Evolutionary conservation across 2,888 invertebrate genomes (phyloP).

Genomic region (Elysia crispata): DNA sequence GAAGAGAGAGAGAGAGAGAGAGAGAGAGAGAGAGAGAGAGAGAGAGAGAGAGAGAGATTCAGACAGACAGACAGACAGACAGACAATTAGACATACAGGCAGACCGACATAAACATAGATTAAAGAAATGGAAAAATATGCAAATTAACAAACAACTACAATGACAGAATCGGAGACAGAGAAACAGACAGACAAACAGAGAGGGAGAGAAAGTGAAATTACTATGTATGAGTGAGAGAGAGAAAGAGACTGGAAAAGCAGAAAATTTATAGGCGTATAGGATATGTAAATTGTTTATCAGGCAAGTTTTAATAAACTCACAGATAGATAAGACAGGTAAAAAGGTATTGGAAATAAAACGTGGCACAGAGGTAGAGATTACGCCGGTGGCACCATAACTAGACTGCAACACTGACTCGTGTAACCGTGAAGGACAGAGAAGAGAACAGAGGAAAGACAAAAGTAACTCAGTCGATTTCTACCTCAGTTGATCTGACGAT

Average conservation of each 20-base stretch:
- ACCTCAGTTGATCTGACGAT: too few species aligned
- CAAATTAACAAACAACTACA: slow-evolving; percentile 46
- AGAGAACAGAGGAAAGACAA: too few species aligned
- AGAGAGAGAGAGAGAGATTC: slow-evolving; percentile 24
- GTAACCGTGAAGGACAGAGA: too few species aligned
- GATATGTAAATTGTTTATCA: too few species aligned
- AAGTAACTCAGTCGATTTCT: too few species aligned
- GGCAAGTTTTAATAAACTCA: too few species aligned
- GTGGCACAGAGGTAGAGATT: too few species aligned
- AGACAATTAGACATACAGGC: neutral
- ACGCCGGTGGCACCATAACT: too few species aligned
- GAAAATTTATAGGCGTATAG: neutral
- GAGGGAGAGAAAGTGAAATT: neutral
- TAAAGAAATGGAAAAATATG: slow-evolving; percentile 2
- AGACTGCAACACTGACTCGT: too few species aligned
- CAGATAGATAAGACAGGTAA: too few species aligned
- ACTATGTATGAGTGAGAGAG: neutral
- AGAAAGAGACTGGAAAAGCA: neutral
- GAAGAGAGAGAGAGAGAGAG: slow-evolving; percentile 6
- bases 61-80: slow-evolving; percentile 15
- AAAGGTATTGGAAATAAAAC: too few species aligned
- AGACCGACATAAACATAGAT: neutral
- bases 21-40: neutral
- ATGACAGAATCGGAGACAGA: slow-evolving; percentile 47
- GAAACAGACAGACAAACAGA: neutral